phyloP scores from a whole-genome alignment of 2,797 vertebrate genomes.

The Gallinago solitaria region DNA sequence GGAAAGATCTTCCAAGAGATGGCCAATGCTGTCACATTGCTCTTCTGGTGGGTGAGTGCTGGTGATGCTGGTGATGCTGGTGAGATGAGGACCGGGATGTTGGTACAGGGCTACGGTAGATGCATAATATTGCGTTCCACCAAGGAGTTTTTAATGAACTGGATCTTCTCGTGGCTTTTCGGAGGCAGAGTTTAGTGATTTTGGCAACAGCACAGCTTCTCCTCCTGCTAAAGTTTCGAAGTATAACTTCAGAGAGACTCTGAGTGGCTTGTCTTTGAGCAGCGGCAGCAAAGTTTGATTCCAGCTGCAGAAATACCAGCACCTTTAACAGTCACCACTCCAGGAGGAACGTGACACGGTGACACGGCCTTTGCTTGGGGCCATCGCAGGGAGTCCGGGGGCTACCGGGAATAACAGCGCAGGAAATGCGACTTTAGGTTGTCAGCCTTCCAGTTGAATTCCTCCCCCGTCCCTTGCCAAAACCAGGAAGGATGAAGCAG shows the following conservation, averaged over 20 bases:
- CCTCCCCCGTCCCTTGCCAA: background rate
- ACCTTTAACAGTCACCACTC: background rate
- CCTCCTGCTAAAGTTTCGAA: rapidly evolving
- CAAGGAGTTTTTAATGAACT: background rate
- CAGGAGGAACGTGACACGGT: background rate
- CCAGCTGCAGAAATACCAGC: background rate
- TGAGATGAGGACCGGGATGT: background rate
- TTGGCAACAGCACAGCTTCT: background rate
- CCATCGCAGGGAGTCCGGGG: rapidly evolving
- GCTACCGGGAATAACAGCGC: background rate
- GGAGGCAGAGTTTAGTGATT: background rate
- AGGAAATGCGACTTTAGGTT: background rate
- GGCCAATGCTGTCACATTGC: background rate
- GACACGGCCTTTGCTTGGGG: background rate
- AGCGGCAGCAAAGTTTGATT: rapidly evolving
- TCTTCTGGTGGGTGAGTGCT: background rate
- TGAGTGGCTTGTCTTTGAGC: rapidly evolving
- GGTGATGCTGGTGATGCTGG: no score
- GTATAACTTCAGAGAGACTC: rapidly evolving
- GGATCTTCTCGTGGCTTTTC: background rate
- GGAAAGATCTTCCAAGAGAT: background rate
- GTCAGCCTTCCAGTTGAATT: background rate
- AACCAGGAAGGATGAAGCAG: background rate
- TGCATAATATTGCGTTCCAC: background rate
- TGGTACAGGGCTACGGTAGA: rapidly evolving